phyloP scores from a whole-genome alignment of 2,888 invertebrate genomes.

The Pandemis heparana region DNA sequence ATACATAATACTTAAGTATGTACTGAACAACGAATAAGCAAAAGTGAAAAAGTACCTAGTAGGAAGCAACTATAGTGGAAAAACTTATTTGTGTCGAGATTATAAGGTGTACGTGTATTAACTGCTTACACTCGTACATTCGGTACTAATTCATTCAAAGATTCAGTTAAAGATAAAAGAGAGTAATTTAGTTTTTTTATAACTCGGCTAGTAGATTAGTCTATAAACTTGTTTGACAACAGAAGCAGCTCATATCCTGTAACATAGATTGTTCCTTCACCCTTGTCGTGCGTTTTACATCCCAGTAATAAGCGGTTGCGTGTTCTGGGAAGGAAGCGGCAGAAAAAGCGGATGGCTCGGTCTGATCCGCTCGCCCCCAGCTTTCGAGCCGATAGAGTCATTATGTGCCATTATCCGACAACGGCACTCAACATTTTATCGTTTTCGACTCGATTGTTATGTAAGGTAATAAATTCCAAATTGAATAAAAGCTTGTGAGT shows the following conservation, averaged over 20 bases:
- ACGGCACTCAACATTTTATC: conserved; percentile 59
- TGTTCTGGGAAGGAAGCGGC: conserved; percentile 45
- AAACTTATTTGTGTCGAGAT: too few relatives aligned
- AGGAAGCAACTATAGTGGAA: too few relatives aligned
- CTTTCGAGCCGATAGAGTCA: conserved; percentile 76
- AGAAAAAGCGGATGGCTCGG: conserved; percentile 50
- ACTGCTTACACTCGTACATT: too few relatives aligned
- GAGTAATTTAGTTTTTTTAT: too few relatives aligned
- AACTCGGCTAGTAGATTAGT: too few relatives aligned
- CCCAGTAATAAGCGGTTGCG: conserved; percentile 36
- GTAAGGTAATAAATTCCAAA: neutral
- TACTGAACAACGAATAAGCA: too few relatives aligned
- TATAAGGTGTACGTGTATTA: too few relatives aligned
- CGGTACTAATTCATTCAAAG: too few relatives aligned
- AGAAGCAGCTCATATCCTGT: conserved; percentile 30
- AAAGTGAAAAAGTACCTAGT: too few relatives aligned
- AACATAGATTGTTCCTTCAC: conserved; percentile 28
- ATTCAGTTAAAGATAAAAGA: too few relatives aligned
- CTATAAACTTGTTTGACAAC: conserved; percentile 5
- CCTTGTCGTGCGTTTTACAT: conserved; percentile 34
- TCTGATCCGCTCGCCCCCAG: conserved; percentile 50
- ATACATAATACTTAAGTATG: neutral
- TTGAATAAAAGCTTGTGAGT: neutral
- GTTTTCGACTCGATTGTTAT: neutral
- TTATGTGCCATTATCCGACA: conserved; percentile 80